phyloP scores from a whole-genome alignment of 2,113 vertebrate genomes.

The Serinus canaria region DNA sequence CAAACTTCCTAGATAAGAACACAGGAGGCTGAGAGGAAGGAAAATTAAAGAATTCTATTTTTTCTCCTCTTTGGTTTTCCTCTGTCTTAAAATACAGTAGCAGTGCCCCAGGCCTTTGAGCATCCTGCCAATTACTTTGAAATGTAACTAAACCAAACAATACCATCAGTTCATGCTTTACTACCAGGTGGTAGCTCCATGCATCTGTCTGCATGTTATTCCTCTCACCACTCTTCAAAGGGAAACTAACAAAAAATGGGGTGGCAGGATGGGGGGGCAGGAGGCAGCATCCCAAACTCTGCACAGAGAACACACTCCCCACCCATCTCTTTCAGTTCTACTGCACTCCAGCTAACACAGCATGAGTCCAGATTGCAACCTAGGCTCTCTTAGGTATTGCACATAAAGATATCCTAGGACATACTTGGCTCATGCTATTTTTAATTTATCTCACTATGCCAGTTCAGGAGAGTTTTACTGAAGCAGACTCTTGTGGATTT shows the following conservation, averaged over 20 bases:
- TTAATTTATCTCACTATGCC: conserved; percentile 53
- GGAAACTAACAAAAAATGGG: background rate
- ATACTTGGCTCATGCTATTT: conserved; percentile 9
- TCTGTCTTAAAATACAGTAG: background rate
- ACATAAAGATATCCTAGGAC: background rate
- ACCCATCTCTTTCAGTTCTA: background rate
- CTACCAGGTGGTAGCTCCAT: background rate
- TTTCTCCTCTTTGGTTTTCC: background rate
- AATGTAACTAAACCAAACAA: background rate
- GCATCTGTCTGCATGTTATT: background rate
- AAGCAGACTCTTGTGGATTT: conserved; percentile 27
- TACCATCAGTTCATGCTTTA: background rate
- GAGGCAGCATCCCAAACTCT: background rate
- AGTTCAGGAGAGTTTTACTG: conserved; percentile 35
- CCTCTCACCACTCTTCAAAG: background rate
- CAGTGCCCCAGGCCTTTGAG: background rate
- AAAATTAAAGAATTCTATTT: background rate
- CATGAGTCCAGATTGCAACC: background rate
- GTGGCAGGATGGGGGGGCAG: background rate
- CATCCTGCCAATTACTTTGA: background rate
- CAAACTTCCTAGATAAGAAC: background rate
- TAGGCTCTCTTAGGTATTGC: background rate
- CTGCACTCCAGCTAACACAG: background rate
- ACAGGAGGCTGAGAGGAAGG: background rate
- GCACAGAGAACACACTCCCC: background rate